A percentile compares a stretch with the other conserved stretches of the same genome.
These are phyloP conservation scores for Todiramphus saurophagus DNA, from an alignment of 2,113 vertebrate species.

Conservation along the genomic window DNA sequence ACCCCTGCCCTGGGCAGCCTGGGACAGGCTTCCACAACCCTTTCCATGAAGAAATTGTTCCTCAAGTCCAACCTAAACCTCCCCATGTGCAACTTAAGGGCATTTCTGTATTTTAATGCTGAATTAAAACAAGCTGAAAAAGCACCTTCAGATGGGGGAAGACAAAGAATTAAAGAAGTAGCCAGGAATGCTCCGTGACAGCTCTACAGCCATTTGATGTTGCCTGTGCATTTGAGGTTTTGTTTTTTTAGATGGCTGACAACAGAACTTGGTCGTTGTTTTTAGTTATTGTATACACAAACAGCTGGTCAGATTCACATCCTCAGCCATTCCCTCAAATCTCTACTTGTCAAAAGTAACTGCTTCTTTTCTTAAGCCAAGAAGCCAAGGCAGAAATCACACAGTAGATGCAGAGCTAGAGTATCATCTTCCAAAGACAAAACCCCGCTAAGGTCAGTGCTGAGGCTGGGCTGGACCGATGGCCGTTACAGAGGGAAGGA, in stretches of 20 bases:
- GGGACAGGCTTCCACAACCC: no score
- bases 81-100: neutral
- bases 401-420: rapidly evolving
- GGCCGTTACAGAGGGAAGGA: neutral
- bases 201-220: neutral
- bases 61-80: neutral
- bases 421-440: neutral
- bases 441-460: rapidly evolving
- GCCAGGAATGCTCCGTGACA: neutral
- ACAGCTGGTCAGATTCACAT: neutral
- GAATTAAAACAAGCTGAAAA: neutral
- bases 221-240: neutral
- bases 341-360: neutral
- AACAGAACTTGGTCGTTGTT: neutral
- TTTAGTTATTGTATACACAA: neutral
- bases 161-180: neutral
- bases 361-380: neutral
- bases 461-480: neutral
- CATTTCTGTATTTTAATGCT: no score
- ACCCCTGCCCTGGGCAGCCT: neutral
- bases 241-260: neutral
- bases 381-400: neutral
- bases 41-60: neutral
- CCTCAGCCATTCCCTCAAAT: neutral
- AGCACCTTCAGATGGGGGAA: neutral